Evolutionary conservation across 2,113 vertebrate species (phyloP).

Genomic region (Thryonomys swinderianus): DNA sequence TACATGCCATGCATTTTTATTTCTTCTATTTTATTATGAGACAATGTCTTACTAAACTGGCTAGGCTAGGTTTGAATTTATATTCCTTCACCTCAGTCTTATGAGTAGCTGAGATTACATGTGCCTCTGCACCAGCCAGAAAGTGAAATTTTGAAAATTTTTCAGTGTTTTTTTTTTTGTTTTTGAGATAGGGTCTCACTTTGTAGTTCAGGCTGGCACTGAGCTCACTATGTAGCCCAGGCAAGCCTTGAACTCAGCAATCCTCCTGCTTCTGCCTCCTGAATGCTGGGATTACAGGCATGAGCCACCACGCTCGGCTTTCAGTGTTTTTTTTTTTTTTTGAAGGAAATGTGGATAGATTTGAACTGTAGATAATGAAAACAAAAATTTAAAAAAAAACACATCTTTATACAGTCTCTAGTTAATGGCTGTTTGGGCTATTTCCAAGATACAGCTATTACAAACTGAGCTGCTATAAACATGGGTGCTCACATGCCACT

Average conservation of each 20-base stretch:
- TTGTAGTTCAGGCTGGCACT: too few species aligned
- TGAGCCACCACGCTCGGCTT: too few species aligned
- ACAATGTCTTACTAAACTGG: background rate
- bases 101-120: background rate
- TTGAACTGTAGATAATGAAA: background rate
- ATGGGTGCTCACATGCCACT: too few species aligned
- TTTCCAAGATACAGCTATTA: too few species aligned
- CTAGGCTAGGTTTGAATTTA: background rate
- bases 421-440: too few species aligned
- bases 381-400: background rate
- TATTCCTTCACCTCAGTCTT: background rate
- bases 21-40: background rate
- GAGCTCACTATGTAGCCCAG: too few species aligned
- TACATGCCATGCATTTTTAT: background rate
- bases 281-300: too few species aligned
- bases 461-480: too few species aligned
- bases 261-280: too few species aligned
- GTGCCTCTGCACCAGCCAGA: background rate
- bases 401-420: too few species aligned
- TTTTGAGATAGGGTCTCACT: too few species aligned
- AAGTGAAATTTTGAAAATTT: background rate
- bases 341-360: background rate
- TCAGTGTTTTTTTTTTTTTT: slow-evolving; percentile 51
- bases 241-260: too few species aligned
- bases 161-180: slow-evolving; percentile 45